Percentiles rank a stretch among this genome's conserved stretches.
These are phyloP conservation scores for Clarias magur DNA, from an alignment of 2,113 vertebrate genomes.

Conservation along the genomic window DNA sequence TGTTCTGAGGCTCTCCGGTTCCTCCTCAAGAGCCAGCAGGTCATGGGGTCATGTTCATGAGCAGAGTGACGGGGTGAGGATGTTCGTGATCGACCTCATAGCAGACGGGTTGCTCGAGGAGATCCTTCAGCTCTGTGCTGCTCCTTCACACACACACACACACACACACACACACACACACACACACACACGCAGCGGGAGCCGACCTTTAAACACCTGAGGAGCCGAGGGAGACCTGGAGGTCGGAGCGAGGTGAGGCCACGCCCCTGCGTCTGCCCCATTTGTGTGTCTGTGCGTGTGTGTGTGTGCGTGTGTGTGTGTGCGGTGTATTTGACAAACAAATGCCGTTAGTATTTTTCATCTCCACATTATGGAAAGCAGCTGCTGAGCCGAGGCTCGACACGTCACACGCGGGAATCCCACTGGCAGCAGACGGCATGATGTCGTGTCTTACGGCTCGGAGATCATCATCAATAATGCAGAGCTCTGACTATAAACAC, in stretches of 20 bases:
- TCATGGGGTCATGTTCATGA: neutral
- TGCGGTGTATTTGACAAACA: slow-evolving; percentile 55
- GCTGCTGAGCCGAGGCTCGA: neutral
- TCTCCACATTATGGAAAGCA: slow-evolving; percentile 47
- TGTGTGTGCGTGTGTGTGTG: slow-evolving; percentile 40
- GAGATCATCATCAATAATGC: neutral
- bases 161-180: neutral
- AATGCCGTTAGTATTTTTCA: slow-evolving; percentile 37
- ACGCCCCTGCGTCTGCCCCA: neutral
- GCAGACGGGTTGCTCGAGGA: neutral
- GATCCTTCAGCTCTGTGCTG: neutral
- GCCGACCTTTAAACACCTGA: neutral
- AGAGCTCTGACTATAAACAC: neutral
- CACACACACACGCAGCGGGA: neutral
- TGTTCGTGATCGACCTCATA: neutral
- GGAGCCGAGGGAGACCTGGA: neutral
- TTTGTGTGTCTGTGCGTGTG: neutral
- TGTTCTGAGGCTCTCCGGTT: too few relatives aligned
- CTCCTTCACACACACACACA: neutral
- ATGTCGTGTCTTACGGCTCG: neutral
- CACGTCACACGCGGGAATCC: neutral
- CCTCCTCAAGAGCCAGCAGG: too few relatives aligned
- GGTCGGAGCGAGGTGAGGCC: neutral
- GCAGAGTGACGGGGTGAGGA: neutral
- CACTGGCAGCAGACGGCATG: neutral